Base-by-base conservation (phyloP, 92 coral and sea anemone genomes). In the Zoanthus gigantus region DNA sequence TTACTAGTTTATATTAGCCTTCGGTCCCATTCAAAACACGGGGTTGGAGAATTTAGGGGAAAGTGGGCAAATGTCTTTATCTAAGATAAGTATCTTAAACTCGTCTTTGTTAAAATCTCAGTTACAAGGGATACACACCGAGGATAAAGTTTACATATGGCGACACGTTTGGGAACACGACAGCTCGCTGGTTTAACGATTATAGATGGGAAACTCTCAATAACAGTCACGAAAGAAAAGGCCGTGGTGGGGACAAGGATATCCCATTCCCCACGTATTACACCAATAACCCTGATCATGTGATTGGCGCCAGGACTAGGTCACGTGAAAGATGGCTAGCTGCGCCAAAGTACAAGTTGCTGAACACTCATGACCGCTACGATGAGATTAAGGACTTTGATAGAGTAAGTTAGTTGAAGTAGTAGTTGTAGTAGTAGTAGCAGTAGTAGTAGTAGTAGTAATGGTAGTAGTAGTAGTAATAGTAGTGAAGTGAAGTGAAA, bases 301-400 rank as follows among this genome's bases (percentile, higher is more conserved):
- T 97, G 84, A 88, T 95, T 13, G 99, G 99, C n/a, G 94, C 98
- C 44, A 91, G 98, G 72, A 90, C 98, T 7, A 90, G 92, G 79
- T 92, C 98, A 71, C 94, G 99, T 78, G 99, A 97, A 76, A 96
- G 98, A 44, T 97, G 99, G 99, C 90, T 83, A 14, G 98, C 98
- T 9, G 95, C 93, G 6, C 99, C 96, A 10, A 94, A 91, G 48
- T 93, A 93, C 86, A 92, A 85, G 66, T 91, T 94, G 23, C 86
- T 93, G 67, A 95, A 97, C 71, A 60, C 72, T 16, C 94, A 94
- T 63, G 94, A 89, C 5, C 82, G 98, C 37, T 96, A 93, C 15
- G 93, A 71, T 32, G 82, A 91, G 29, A 86, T 97, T 45, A 89
- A 92, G 76, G 86, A 86, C 10, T 97, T 89, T 85, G 94, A 95